phyloP scores from a whole-genome alignment of 2,888 invertebrate genomes.

The Priocnemis perturbator region DNA sequence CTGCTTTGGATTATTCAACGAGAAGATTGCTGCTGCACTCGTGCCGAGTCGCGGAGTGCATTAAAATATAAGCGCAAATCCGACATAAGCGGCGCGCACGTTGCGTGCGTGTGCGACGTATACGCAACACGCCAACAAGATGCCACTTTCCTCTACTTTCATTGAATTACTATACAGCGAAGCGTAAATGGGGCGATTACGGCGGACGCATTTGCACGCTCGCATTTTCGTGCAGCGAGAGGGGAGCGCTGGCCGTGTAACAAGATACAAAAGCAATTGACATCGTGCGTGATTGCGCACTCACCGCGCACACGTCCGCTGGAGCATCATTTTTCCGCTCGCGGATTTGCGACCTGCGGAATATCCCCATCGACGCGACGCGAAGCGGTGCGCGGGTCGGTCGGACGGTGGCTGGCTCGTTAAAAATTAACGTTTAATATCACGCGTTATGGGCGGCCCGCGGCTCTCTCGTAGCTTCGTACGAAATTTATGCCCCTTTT shows the following conservation, averaged over 20 bases:
- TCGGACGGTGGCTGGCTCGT: not conserved
- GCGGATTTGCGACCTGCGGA: not conserved
- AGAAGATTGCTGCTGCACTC: not conserved
- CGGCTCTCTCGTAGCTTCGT: not conserved
- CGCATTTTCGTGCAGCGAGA: not conserved
- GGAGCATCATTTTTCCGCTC: not conserved
- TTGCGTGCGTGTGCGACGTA: too few relatives aligned
- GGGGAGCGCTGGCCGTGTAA: not conserved
- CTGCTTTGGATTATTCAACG: too few relatives aligned
- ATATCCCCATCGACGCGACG: not conserved
- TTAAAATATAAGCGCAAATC: too few relatives aligned
- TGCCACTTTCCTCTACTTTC: too few relatives aligned
- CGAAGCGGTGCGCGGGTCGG: not conserved
- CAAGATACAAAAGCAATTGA: too few relatives aligned
- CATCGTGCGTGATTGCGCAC: too few relatives aligned
- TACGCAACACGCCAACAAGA: too few relatives aligned
- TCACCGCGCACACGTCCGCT: too few relatives aligned
- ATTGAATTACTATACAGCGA: too few relatives aligned
- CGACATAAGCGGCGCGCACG: too few relatives aligned
- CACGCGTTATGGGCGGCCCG: not conserved
- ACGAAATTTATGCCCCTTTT: conserved; percentile 31
- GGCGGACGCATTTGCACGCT: not conserved
- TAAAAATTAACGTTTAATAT: conserved; percentile 32
- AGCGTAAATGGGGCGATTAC: too few relatives aligned
- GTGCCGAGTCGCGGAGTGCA: not conserved